phyloP scores from a whole-genome alignment of 2,888 invertebrate genomes.

The Petrophora chlorosata region DNA sequence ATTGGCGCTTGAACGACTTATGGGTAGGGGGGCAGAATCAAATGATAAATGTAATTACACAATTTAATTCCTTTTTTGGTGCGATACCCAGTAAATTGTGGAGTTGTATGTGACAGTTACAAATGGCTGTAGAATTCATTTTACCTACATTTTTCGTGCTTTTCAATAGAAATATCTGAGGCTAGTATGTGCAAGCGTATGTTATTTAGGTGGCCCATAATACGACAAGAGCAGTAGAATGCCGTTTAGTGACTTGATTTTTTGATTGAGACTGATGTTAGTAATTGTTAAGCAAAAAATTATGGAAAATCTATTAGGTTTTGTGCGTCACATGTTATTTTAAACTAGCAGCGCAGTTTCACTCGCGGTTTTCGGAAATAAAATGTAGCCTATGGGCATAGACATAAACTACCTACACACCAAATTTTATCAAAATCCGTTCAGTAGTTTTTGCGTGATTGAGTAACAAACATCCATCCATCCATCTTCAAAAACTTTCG shows the following conservation, averaged over 20 bases:
- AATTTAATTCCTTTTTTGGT: slow-evolving; percentile 27
- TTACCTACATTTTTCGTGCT: slow-evolving; percentile 11
- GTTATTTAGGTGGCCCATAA: slow-evolving; percentile 27
- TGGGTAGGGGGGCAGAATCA: no score
- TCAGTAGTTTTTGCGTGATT: no score
- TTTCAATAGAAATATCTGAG: slow-evolving; percentile 28
- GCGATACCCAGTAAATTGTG: slow-evolving; percentile 23
- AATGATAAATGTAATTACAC: slow-evolving; percentile 26
- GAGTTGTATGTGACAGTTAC: slow-evolving; percentile 27
- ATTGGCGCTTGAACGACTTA: no score
- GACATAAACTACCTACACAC: no score
- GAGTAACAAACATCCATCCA: no score
- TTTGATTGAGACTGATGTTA: slow-evolving; percentile 6
- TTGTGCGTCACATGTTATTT: background rate
- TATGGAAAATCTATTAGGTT: slow-evolving; percentile 4
- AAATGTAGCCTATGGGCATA: no score
- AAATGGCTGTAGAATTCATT: slow-evolving; percentile 27
- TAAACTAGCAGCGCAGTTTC: no score
- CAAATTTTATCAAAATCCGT: no score
- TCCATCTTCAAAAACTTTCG: no score
- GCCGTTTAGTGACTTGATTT: background rate
- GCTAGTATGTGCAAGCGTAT: slow-evolving; percentile 8
- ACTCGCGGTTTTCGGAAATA: no score
- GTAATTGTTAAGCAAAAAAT: slow-evolving; percentile 9
- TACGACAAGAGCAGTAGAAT: slow-evolving; percentile 3